phyloP scores from a whole-genome alignment of 2,797 vertebrate genomes.

The Myotis pilosus region DNA sequence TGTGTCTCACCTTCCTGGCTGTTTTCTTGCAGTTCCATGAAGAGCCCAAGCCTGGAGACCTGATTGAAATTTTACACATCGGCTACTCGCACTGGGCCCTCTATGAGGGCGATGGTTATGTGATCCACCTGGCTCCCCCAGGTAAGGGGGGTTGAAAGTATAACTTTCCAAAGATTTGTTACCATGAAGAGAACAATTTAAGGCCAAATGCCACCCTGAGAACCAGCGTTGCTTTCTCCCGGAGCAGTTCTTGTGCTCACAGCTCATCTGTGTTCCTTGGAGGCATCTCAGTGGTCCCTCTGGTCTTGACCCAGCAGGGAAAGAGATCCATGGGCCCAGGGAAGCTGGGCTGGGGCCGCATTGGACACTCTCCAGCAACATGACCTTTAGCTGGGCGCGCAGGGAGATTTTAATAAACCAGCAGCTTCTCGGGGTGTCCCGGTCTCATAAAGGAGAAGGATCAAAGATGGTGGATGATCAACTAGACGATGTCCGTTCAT shows the following conservation, averaged over 20 bases:
- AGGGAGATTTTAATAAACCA: not conserved
- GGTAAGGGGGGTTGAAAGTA: not conserved
- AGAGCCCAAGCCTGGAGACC: not conserved
- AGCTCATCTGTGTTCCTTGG: accelerated
- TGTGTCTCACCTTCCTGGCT: too few species aligned
- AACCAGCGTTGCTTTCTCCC: too few species aligned
- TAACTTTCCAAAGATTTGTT: too few species aligned
- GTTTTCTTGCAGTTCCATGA: not conserved
- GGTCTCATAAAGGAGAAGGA: too few species aligned
- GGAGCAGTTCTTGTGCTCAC: not conserved
- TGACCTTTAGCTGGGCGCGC: too few species aligned
- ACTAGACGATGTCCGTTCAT: not conserved
- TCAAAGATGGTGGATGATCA: too few species aligned
- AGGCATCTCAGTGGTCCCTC: too few species aligned
- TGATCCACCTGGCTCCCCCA: slow-evolving; percentile 26
- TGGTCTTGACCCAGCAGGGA: accelerated
- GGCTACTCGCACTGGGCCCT: slow-evolving; percentile 31
- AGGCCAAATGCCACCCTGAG: too few species aligned
- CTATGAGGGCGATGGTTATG: not conserved
- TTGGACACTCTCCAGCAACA: not conserved
- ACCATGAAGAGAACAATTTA: too few species aligned
- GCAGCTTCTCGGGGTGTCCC: not conserved
- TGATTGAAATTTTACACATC: not conserved
- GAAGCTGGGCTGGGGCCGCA: not conserved
- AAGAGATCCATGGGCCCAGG: accelerated